Evolutionary conservation across 2,113 vertebrate species (phyloP).

Genomic region (Pseudonaja textilis): DNA sequence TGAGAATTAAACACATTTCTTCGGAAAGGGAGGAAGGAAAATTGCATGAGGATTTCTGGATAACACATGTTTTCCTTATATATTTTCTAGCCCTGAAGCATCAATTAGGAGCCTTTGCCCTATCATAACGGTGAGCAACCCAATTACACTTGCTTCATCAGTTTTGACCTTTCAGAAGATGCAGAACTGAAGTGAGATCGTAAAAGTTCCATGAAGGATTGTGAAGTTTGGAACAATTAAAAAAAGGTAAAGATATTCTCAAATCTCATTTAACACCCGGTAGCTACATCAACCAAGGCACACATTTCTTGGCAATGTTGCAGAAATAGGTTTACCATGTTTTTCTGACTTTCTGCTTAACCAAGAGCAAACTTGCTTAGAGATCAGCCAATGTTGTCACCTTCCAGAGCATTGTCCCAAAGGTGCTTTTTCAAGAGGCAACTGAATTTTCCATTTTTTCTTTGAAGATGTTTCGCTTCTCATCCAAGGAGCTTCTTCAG

Average conservation of each 20-base stretch:
- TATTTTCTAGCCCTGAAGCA: background rate
- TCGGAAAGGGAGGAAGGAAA: background rate
- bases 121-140: background rate
- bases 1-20: background rate
- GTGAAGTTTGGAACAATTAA: background rate
- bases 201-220: background rate
- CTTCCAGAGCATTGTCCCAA: background rate
- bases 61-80: background rate
- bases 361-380: background rate
- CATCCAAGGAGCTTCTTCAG: too few species aligned
- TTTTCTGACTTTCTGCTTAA: background rate
- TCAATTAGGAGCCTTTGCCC: background rate
- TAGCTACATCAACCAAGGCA: background rate
- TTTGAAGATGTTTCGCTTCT: too few species aligned
- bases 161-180: background rate
- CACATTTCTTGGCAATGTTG: background rate
- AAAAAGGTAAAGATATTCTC: background rate
- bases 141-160: background rate
- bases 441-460: too few species aligned
- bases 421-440: too few species aligned
- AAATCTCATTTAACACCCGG: background rate
- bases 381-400: background rate
- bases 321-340: background rate
- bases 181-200: background rate
- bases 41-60: background rate